Evolutionary conservation across 2,797 vertebrate genomes (phyloP).

Genomic region (Poeciliopsis infans): DNA sequence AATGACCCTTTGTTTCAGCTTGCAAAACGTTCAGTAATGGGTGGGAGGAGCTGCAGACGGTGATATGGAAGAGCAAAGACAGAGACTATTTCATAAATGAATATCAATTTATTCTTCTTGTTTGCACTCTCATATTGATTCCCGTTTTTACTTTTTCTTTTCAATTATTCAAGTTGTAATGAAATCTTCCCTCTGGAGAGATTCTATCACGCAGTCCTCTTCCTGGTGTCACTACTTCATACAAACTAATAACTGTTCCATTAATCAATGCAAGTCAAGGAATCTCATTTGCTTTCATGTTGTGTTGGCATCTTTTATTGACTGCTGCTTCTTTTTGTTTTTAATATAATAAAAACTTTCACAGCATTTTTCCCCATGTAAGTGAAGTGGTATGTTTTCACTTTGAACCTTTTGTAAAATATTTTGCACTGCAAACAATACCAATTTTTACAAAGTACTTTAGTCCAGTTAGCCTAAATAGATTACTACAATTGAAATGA

Average conservation of each 20-base stretch:
- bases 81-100: slow-evolving; percentile 4
- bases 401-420: neutral
- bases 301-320: slow-evolving; percentile 18
- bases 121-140: slow-evolving; percentile 33
- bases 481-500: too few relatives aligned
- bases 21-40: neutral
- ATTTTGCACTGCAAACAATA: too few relatives aligned
- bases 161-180: slow-evolving; percentile 26
- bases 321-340: slow-evolving; percentile 1
- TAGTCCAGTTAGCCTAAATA: too few relatives aligned
- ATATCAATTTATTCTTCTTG: slow-evolving; percentile 28
- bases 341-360: neutral
- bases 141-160: slow-evolving; percentile 16
- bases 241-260: slow-evolving; percentile 14
- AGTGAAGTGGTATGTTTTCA: neutral
- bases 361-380: neutral
- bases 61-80: slow-evolving; percentile 2
- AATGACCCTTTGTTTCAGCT: neutral
- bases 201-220: slow-evolving; percentile 10
- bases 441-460: too few relatives aligned
- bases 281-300: slow-evolving; percentile 17
- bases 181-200: slow-evolving; percentile 27
- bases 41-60: neutral
- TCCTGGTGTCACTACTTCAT: slow-evolving; percentile 1
- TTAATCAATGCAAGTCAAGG: slow-evolving; percentile 19